Evolutionary conservation across 2,888 invertebrate genomes (phyloP).

Genomic region (Leptarthrus brevirostris): DNA sequence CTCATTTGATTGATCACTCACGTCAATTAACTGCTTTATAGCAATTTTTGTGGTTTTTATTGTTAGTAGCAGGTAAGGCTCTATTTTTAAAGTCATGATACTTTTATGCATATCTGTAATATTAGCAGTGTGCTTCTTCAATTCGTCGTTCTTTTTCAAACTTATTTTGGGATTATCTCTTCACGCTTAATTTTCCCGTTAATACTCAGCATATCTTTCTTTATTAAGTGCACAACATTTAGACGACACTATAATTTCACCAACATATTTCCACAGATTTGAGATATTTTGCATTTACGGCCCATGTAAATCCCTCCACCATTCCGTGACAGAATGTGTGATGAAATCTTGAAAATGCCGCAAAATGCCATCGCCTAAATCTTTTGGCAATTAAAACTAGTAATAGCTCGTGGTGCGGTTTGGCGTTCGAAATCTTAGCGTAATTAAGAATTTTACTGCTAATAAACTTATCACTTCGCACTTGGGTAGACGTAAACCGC

Average conservation of each 20-base stretch:
- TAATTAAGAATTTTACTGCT: constrained; percentile 36
- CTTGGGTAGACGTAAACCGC: constrained; percentile 27
- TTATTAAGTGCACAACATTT: neutral
- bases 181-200: neutral
- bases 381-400: constrained; percentile 33
- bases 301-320: neutral
- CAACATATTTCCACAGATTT: constrained; percentile 2
- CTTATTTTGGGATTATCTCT: neutral
- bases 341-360: neutral
- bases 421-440: constrained; percentile 13
- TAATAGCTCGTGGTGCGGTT: constrained; percentile 10
- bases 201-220: neutral
- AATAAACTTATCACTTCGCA: constrained; percentile 37
- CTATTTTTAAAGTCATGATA: no score
- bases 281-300: neutral
- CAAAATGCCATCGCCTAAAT: neutral
- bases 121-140: no score
- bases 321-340: constrained; percentile 19
- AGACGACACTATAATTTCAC: constrained; percentile 8
- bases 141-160: no score
- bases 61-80: no score
- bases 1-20: no score
- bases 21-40: no score
- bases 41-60: no score
- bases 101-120: no score